Percentiles rank a stretch among this genome's conserved stretches.
Conservation (phyloP, 2,888 invertebrate genomes). For the Limnephilus marmoratus region DNA sequence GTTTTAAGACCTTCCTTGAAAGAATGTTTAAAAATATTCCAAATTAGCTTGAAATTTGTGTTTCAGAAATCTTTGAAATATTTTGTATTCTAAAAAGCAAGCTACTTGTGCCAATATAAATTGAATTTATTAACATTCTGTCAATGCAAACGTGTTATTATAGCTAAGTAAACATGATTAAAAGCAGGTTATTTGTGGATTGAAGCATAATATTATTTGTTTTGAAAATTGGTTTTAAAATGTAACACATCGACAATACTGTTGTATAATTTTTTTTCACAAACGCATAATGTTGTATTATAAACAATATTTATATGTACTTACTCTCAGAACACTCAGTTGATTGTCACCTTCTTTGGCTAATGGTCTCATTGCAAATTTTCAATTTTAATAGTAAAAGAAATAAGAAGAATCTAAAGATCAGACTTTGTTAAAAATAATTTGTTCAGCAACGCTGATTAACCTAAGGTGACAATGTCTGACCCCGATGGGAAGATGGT, state of each 20-base stretch:
- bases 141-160: background rate
- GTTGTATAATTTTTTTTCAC: background rate
- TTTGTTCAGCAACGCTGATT: background rate
- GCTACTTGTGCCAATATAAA: background rate
- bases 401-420: background rate
- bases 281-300: background rate
- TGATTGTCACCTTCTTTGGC: background rate
- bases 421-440: background rate
- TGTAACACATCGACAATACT: background rate
- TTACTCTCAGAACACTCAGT: background rate
- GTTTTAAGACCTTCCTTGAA: background rate
- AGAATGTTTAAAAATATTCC: slow-evolving; percentile 15
- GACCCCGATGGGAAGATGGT: background rate
- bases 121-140: background rate
- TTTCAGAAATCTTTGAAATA: background rate
- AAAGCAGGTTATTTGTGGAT: background rate
- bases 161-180: background rate
- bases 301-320: background rate
- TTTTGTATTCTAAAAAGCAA: background rate
- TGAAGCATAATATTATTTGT: background rate
- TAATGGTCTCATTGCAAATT: background rate
- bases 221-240: background rate
- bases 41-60: slow-evolving; percentile 54
- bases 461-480: background rate
- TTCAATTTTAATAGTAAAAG: background rate